These are phyloP conservation scores for Polypterus senegalus DNA, from an alignment of 2,113 vertebrate species.

Conservation along the genomic window DNA sequence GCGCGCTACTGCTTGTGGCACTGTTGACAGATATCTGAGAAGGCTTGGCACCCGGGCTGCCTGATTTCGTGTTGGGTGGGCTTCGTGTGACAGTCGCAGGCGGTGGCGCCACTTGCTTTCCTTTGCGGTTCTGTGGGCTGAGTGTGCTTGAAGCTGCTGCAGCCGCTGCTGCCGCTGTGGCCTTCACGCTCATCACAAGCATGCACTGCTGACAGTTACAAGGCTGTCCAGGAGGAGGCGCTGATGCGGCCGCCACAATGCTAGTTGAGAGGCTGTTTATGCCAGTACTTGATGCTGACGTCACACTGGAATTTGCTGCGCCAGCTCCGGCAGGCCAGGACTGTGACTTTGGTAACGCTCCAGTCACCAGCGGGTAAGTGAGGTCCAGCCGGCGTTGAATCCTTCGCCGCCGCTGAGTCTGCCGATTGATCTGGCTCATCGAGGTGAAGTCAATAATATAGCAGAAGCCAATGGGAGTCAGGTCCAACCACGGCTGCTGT, in stretches of 20 bases:
- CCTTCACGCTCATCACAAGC: constrained; percentile 75
- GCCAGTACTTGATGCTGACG: background rate
- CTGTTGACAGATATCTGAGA: constrained; percentile 10
- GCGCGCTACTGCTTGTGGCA: constrained; percentile 17
- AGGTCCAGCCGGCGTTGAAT: constrained; percentile 65
- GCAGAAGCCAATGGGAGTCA: constrained; percentile 55
- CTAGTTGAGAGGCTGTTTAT: constrained; percentile 27
- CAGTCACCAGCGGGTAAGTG: constrained; percentile 61
- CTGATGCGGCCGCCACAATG: constrained; percentile 24
- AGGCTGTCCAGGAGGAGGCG: constrained; percentile 35
- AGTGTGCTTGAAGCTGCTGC: constrained; percentile 22
- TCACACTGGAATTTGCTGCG: constrained; percentile 34
- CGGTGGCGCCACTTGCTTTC: constrained; percentile 35
- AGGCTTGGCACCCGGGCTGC: constrained; percentile 11
- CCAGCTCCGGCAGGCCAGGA: constrained; percentile 43
- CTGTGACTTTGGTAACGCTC: constrained; percentile 54
- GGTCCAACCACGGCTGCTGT: constrained; percentile 59
- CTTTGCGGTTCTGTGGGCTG: constrained; percentile 31
- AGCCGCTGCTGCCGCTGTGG: constrained; percentile 35
- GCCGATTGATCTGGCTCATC: constrained; percentile 64
- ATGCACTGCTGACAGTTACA: constrained; percentile 82
- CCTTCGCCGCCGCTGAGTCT: constrained; percentile 63
- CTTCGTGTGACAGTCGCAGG: no score
- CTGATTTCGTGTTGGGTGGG: no score
- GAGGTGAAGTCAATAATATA: constrained; percentile 56